Conservation (phyloP, 2,113 vertebrate genomes). For the Cardinalis cardinalis region DNA sequence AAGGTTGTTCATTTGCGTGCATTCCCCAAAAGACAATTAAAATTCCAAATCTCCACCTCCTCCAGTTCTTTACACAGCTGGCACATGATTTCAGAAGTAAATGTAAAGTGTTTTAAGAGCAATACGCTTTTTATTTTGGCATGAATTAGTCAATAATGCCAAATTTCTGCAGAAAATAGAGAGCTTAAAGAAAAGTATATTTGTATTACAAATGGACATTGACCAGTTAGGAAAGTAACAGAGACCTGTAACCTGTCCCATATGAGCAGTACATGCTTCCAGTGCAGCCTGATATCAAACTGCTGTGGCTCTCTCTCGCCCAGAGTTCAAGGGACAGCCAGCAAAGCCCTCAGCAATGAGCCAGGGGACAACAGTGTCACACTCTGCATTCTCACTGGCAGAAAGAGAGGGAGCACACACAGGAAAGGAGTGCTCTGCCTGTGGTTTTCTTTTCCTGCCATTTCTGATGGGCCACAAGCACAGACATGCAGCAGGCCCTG, state of each 20-base stretch:
- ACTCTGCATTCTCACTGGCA: not conserved
- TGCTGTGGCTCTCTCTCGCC: not conserved
- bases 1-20: not conserved
- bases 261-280: not conserved
- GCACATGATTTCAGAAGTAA: not conserved
- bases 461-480: conserved; percentile 12
- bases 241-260: not conserved
- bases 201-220: not conserved
- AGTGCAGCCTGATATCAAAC: not conserved
- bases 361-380: not conserved
- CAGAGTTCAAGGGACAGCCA: not conserved
- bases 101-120: not conserved
- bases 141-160: not conserved
- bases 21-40: not conserved
- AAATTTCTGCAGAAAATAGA: not conserved
- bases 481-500: not conserved
- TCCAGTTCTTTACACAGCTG: not conserved
- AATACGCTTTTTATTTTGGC: not conserved
- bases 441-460: not conserved
- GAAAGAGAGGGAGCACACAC: not conserved
- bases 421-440: not conserved
- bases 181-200: not conserved
- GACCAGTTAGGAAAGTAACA: not conserved
- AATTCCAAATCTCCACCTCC: not conserved
- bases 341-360: not conserved